Base-by-base conservation (phyloP, 2,797 vertebrate genomes). In the Chelon labrosus region DNA sequence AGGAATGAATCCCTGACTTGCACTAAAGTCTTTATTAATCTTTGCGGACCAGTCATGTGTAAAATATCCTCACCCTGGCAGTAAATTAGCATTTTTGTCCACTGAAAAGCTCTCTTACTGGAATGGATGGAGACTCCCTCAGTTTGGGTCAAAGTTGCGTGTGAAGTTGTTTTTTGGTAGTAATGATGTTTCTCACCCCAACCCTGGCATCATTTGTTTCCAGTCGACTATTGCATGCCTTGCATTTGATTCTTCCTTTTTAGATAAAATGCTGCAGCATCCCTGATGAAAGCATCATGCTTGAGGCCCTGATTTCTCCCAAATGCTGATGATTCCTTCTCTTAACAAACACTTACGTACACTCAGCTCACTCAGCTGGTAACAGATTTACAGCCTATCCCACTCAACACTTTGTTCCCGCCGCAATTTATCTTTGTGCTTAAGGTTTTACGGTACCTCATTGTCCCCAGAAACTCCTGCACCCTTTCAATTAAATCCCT, bases 361-460 rank as follows among this genome's bases (percentile, higher is more conserved):
- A 63, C 55, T 51, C 68, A 57, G 35, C 58, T 54, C 44, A 46
- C 70, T 85, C 67, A 73, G 80, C 86, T 80, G 69, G 60, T 84
- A 85, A 90, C 75, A 86, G 86, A 87, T 92, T 90, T 86, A 91
- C 74, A 65, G 73, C 82, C 78, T 69, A 73, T 83, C 73, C 79
- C 70, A 78, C 85, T 87, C 83, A 65, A 84, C 79, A 72, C 83
- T 89, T 84, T 85, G 85, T 89, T 90, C 81, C 82, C 80, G 74
- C 77, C 38, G 41, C 81, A 80, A 47, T 89, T 87, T 89, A 81
- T 82, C 77, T 85, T 76, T 1, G 8, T 70, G 84, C 67, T 87
- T 81, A 78, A 82, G 76, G 89, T 89, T 92, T 93, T 93, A 92
- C 74, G 64, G 70, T 63, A 63, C 73, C 79, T 83, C 80, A 83